Base-by-base conservation (phyloP, 1,140 invertebrate genomes). In the Lysiphlebus fabarum region DNA sequence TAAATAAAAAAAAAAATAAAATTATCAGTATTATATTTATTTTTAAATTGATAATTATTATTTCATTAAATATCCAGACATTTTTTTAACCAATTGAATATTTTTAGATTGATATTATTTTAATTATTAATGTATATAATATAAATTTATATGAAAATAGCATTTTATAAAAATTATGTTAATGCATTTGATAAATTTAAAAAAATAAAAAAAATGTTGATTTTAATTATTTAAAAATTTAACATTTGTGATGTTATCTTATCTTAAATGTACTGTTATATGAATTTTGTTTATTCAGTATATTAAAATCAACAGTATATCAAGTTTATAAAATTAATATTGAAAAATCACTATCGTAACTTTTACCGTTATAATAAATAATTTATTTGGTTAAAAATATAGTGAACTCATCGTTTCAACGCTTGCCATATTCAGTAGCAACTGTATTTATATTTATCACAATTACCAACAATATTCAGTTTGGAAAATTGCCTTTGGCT, bases 351-450 rank as follows among this genome's bases (percentile, higher is more conserved):
- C 81, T 75, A 87, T 92, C 90, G 3, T 86, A 90, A 56, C 91
- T 84, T 74, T 92, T 90, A 73, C 91, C 89, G 44, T 89, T 88
- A 68, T 89, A 86, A 70, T 90, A 91, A 41, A 84, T 82, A n/a
- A 90, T 79, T 0, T 84, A 80, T n/a, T 88, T 1, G 86, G 85
- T 37, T 90, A 66, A 0, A 87, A 73, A 57, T 68, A 87, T 87
- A 56, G 86, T 79, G 6, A 86, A 73, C 9, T 80, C 74, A 72
- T 90, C 89, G 0, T 87, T 83, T 62, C 86, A 77, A 42, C 84
- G 79, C 0, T 72, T 59, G 4, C 86, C 87, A 61, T 87, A 83
- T 43, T 88, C 77, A 3, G 80, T 81, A 0, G 86, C 84, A 48
- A 89, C 82, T 33, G 89, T 77, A 51, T 79, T 78, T 41, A 26